Conservation (phyloP, 1,140 invertebrate genomes). For the Paraescarpia echinospica region DNA sequence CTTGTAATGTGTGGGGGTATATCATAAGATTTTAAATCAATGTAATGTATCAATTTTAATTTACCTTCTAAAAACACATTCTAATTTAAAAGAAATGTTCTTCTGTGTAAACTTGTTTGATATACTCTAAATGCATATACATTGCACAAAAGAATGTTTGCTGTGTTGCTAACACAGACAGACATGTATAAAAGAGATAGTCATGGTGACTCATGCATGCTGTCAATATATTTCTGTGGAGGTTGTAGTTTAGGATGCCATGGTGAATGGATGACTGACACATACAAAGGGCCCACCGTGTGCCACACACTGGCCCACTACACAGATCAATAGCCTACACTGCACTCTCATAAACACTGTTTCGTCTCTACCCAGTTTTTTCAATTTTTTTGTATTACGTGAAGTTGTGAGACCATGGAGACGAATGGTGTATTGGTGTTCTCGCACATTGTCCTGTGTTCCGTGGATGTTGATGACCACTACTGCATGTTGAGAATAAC, state of each 20-base stretch:
- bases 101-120: too few relatives aligned
- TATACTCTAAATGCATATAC: too few relatives aligned
- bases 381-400: not conserved
- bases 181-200: too few relatives aligned
- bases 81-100: too few relatives aligned
- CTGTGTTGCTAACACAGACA: too few relatives aligned
- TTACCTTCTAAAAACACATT: too few relatives aligned
- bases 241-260: not conserved
- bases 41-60: too few relatives aligned
- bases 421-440: not conserved
- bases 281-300: not conserved
- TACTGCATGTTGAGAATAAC: not conserved
- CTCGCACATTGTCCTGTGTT: not conserved
- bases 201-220: not conserved
- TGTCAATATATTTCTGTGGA: not conserved
- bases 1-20: too few relatives aligned
- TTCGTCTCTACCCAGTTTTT: not conserved
- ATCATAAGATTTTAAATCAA: too few relatives aligned
- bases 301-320: not conserved
- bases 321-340: not conserved
- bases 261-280: not conserved
- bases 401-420: not conserved
- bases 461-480: not conserved
- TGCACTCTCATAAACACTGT: not conserved
- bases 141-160: too few relatives aligned